These are phyloP conservation scores for Rhodinocichla rosea DNA, from an alignment of 2,113 vertebrate genomes.

Conservation along the genomic window DNA sequence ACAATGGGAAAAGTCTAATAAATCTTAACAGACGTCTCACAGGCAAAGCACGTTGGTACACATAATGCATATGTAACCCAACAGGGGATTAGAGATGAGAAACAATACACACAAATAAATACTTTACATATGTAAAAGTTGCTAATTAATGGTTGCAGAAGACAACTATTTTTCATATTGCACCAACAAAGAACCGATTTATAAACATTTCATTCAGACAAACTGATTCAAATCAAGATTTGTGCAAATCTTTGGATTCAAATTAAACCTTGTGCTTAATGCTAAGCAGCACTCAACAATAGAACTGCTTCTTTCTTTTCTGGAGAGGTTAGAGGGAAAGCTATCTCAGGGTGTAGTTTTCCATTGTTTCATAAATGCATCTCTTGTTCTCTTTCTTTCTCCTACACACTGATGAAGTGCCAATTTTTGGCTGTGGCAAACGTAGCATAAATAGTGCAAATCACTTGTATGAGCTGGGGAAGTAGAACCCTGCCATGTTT, in stretches of 20 bases:
- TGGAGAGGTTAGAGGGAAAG: background rate
- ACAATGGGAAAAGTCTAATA: background rate
- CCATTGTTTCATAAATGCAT: background rate
- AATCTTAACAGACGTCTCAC: background rate
- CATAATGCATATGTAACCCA: background rate
- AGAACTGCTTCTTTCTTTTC: background rate
- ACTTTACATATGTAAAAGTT: background rate
- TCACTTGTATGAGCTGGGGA: background rate
- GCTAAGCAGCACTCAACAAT: background rate
- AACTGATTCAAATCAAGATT: background rate
- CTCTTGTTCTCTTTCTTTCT: background rate
- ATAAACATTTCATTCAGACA: background rate
- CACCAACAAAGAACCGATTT: background rate
- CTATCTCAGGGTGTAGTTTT: background rate
- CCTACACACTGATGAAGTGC: background rate
- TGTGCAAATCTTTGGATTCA: background rate
- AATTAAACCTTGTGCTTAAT: background rate
- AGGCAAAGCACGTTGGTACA: background rate
- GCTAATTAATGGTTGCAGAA: background rate
- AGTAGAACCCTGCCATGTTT: background rate
- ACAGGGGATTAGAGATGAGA: background rate
- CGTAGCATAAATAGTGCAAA: background rate
- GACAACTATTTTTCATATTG: background rate
- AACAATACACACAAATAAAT: background rate
- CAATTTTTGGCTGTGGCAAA: background rate